Conservation (phyloP, 2,888 invertebrate genomes). For the Trissolcus japonicus region DNA sequence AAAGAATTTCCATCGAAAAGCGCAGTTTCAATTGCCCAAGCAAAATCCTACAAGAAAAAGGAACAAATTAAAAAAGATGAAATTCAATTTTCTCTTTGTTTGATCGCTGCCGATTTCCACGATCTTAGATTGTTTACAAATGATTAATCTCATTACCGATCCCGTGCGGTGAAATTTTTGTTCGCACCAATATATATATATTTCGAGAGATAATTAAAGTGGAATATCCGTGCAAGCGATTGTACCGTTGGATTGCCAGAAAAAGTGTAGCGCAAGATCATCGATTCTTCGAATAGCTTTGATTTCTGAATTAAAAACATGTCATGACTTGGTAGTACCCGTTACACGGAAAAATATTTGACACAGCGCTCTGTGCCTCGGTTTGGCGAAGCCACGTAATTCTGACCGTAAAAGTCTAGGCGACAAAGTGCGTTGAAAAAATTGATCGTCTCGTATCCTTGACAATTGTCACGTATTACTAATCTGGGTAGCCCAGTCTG, state of each 20-base stretch:
- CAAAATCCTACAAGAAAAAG: neutral
- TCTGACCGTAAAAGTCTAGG: slow-evolving; percentile 49
- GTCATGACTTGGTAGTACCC: slow-evolving; percentile 53
- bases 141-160: no score
- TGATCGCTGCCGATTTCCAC: no score
- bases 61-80: neutral
- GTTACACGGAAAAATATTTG: slow-evolving; percentile 56
- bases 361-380: slow-evolving; percentile 41
- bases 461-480: slow-evolving; percentile 63
- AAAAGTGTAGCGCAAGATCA: slow-evolving; percentile 17
- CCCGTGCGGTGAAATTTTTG: no score
- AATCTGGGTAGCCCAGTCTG: slow-evolving; percentile 51
- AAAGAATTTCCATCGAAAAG: slow-evolving; percentile 4
- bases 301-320: slow-evolving; percentile 50
- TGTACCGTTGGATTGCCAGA: slow-evolving; percentile 7
- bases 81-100: neutral
- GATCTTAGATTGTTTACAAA: no score
- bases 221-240: neutral
- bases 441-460: slow-evolving; percentile 61
- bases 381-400: slow-evolving; percentile 54
- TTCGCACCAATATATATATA: no score
- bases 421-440: slow-evolving; percentile 49
- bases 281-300: slow-evolving; percentile 36
- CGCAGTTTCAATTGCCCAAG: neutral
- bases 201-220: no score